These are phyloP conservation scores for Drosophila helvetica DNA, from an alignment of 2,888 invertebrate genomes.

Conservation along the genomic window DNA sequence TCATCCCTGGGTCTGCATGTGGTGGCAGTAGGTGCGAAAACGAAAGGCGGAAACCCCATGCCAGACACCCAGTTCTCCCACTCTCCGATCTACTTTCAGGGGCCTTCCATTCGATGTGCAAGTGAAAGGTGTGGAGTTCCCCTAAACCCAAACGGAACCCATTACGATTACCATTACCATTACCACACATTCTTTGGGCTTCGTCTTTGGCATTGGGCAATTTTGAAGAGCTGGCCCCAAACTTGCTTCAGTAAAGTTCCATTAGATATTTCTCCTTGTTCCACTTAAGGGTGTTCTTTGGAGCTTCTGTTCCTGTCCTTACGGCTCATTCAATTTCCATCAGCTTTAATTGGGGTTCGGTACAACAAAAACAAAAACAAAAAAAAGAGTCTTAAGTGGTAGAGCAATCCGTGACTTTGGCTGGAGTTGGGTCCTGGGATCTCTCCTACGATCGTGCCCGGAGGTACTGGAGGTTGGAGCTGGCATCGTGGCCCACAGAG, in stretches of 20 bases:
- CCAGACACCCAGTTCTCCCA: conserved; percentile 11
- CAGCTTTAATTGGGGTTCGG: conserved; percentile 1
- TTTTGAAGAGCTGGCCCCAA: not conserved
- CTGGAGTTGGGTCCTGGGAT: not conserved
- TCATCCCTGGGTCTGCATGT: no score
- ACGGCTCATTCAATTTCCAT: not conserved
- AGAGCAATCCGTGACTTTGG: conserved; percentile 18
- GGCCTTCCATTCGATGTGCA: not conserved
- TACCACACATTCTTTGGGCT: not conserved
- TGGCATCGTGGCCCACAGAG: conserved; percentile 50
- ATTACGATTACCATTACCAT: not conserved
- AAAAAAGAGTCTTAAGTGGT: not conserved
- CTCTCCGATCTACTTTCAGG: not conserved
- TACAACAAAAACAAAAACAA: conserved; percentile 2
- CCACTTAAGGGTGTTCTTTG: no score
- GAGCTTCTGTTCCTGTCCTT: not conserved
- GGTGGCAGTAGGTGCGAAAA: not conserved
- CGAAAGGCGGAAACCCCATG: conserved; percentile 24
- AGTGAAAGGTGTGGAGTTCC: not conserved
- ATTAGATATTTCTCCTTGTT: no score
- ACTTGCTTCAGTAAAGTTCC: no score
- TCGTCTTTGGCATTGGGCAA: not conserved
- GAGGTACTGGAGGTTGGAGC: conserved; percentile 44
- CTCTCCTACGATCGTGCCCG: conserved; percentile 61
- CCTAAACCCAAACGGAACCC: not conserved